phyloP scores from a whole-genome alignment of 2,113 vertebrate species.

The Phoenicopterus ruber region DNA sequence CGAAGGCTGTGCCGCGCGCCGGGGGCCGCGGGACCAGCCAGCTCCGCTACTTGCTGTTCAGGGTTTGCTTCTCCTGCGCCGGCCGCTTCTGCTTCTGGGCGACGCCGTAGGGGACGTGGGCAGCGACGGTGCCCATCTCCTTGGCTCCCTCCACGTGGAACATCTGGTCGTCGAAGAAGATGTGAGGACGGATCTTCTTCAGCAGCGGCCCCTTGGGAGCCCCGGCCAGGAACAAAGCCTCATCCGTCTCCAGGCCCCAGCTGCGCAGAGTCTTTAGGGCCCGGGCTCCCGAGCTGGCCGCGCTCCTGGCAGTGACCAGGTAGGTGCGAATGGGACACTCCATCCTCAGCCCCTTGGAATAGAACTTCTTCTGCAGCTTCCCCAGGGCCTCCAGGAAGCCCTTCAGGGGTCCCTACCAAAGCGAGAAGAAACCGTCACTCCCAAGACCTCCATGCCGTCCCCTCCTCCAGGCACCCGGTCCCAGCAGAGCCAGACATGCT shows the following conservation, averaged over 20 bases:
- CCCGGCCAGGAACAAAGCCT: conserved; percentile 91
- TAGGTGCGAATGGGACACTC: conserved; percentile 95
- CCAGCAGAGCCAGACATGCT: background rate
- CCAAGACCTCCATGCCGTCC: fast-evolving
- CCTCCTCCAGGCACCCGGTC: background rate
- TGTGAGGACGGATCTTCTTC: conserved; percentile 91
- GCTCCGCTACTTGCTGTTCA: conserved; percentile 32
- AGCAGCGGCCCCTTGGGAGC: conserved; percentile 93
- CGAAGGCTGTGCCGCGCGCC: fast-evolving
- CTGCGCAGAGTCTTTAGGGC: conserved; percentile 91
- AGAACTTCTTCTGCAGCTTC: conserved; percentile 94
- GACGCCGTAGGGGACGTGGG: conserved; percentile 90
- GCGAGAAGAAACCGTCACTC: background rate
- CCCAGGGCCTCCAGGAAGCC: conserved; percentile 92
- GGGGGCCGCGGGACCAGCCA: background rate
- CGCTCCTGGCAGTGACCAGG: conserved; percentile 90
- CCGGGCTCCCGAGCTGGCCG: conserved; percentile 90
- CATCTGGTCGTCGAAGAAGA: conserved; percentile 98
- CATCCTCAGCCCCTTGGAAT: conserved; percentile 87
- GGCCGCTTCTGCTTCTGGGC: conserved; percentile 74
- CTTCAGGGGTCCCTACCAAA: conserved; percentile 86
- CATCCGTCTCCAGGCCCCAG: conserved; percentile 94
- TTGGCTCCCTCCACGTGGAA: conserved; percentile 92
- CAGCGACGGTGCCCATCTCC: conserved; percentile 87
- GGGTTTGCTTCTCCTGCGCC: background rate